Percentiles rank a stretch among this genome's conserved stretches.
phyloP scores from a whole-genome alignment of 2,113 vertebrate species.

The Uria aalge region DNA sequence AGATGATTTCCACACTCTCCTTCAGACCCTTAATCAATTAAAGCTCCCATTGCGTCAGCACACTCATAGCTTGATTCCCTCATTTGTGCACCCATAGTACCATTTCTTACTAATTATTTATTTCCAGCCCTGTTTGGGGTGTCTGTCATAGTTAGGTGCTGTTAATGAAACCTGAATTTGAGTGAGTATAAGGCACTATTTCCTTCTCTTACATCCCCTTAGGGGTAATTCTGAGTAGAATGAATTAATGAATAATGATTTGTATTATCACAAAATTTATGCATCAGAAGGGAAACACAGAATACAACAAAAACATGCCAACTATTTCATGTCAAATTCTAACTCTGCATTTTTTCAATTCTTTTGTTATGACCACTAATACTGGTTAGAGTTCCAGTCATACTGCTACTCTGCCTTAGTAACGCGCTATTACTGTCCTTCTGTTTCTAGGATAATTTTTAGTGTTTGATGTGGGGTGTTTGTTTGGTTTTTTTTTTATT shows the following conservation, averaged over 20 bases:
- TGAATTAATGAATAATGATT: not conserved
- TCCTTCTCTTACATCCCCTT: not conserved
- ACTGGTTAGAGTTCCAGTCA: not conserved
- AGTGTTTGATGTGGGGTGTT: fast-evolving
- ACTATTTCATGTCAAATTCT: not conserved
- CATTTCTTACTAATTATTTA: not conserved
- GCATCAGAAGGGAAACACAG: not conserved
- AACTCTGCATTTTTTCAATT: not conserved
- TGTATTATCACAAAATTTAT: not conserved
- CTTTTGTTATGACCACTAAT: not conserved
- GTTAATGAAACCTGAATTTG: not conserved
- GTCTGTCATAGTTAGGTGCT: not conserved
- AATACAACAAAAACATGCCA: not conserved
- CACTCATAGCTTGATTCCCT: not conserved
- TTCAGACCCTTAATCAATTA: not conserved
- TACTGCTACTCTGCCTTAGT: not conserved
- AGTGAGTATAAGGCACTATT: not conserved
- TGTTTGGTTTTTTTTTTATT: not conserved
- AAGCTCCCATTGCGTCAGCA: not conserved
- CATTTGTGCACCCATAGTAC: not conserved
- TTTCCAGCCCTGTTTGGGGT: fast-evolving
- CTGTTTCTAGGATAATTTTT: not conserved
- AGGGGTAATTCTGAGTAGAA: not conserved
- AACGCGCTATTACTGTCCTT: not conserved
- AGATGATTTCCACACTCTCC: not conserved